Conservation (phyloP, 2,113 vertebrate species). For the Entomyzon cyanotis region DNA sequence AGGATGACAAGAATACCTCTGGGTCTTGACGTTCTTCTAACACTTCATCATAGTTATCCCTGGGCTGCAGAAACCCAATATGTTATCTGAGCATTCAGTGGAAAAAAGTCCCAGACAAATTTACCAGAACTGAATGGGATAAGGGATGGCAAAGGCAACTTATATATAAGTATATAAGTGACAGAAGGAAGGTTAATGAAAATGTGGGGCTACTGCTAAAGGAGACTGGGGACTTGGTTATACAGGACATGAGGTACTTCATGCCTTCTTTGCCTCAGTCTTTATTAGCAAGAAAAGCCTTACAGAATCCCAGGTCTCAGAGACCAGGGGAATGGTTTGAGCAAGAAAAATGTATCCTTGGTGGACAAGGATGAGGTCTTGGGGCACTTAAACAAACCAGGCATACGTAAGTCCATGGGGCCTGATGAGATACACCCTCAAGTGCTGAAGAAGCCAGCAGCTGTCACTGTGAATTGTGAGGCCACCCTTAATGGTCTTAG, state of each 20-base stretch:
- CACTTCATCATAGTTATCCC: not conserved
- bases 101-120: not conserved
- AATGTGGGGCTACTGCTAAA: not conserved
- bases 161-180: not conserved
- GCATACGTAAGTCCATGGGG: accelerated
- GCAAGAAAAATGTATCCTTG: not conserved
- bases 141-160: not conserved
- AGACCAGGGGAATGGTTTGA: not conserved
- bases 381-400: not conserved
- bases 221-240: not conserved
- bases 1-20: not conserved
- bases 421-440: not conserved
- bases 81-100: not conserved
- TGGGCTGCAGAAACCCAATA: not conserved
- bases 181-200: not conserved
- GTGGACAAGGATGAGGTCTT: not conserved
- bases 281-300: not conserved
- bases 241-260: not conserved
- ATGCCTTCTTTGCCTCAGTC: not conserved
- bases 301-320: not conserved
- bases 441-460: not conserved
- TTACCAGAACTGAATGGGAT: not conserved
- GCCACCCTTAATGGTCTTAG: not conserved
- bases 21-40: not conserved
- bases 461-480: not conserved